Conservation (phyloP, 2,113 vertebrate species). For the Cryptomyrus ogoouensis region DNA sequence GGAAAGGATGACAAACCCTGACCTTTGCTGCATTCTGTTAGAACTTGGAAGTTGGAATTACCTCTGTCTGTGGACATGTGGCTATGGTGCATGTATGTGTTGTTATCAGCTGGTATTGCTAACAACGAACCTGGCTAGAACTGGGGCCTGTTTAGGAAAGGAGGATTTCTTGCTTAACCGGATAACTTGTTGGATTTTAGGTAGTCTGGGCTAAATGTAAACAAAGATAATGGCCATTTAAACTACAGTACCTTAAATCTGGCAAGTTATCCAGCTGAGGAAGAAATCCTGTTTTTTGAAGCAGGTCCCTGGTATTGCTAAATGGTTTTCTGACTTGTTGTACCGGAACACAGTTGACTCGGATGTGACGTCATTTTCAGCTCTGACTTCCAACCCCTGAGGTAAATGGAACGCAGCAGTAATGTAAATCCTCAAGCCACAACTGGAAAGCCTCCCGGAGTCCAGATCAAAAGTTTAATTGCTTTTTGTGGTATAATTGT, state of each 20-base stretch:
- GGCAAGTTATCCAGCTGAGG: not conserved
- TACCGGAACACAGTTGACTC: not conserved
- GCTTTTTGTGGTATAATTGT: not conserved
- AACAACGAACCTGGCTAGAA: not conserved
- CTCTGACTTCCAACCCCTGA: not conserved
- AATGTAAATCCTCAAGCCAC: not conserved
- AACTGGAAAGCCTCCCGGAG: not conserved
- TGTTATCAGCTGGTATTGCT: not conserved
- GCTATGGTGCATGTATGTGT: not conserved
- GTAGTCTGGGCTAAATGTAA: not conserved
- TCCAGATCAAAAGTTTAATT: not conserved
- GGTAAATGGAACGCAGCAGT: not conserved
- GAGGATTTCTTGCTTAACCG: not conserved
- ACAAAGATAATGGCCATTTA: not conserved
- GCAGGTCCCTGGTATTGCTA: not conserved
- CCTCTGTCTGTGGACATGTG: not conserved
- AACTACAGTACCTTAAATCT: not conserved
- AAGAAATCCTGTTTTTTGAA: not conserved
- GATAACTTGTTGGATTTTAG: not conserved
- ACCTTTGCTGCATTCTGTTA: not conserved
- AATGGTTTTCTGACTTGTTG: not conserved
- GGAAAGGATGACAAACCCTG: not conserved
- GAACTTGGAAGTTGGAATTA: not conserved
- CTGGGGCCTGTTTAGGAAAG: not conserved
- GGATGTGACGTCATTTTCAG: not conserved